Base-by-base conservation (phyloP, 2,113 vertebrate genomes). In the Leiothrix lutea region DNA sequence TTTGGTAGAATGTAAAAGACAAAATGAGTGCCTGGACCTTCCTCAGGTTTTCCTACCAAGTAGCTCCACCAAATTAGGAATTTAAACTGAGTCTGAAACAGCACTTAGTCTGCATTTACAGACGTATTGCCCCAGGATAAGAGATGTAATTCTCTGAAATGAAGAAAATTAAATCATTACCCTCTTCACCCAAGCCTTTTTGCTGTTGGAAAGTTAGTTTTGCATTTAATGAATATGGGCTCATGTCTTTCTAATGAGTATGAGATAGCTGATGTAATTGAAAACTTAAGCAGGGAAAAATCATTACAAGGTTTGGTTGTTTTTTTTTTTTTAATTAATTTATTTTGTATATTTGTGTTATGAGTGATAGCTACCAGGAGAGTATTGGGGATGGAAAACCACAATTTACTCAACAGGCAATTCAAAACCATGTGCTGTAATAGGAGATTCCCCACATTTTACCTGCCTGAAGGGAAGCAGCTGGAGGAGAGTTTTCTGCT, bases 141-240 rank as follows among this genome's bases (percentile, higher is more conserved):
- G 95, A 96, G 88, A 94, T 62, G 86, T 96, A 94, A 94, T 95
- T 98, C 97, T 95, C 95, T 82, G 86, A 96, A 97, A 96, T 85
- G 93, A 97, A 95, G 96, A 95, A 96, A 96, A 97, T 97, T 92
- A 97, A 96, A 86, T 96, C 97, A 96, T 97, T 94, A 96, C 86
- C 95, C 97, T 97, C 95, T 96, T 96, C 95, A 96, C 97, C 92
- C 88, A 84, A 88, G 94, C 94, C 93, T 93, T 94, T 89, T 93
- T 89, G 94, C 95, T 93, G 94, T 81, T 86, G 80, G 95, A 96
- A 97, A 97, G 97, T 97, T 97, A 88, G 97, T 94, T 97, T 95
- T 95, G 94, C 94, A 78, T 94, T 96, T 97, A 96, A 97, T 97
- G 97, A 96, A 95, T 86, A 91, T 42, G 85, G 87, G 93, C 85